Evolutionary conservation across 2,888 invertebrate species (phyloP), one percentile per base, ranked within the genome.

Genomic region (Girardia tigrina): DNA sequence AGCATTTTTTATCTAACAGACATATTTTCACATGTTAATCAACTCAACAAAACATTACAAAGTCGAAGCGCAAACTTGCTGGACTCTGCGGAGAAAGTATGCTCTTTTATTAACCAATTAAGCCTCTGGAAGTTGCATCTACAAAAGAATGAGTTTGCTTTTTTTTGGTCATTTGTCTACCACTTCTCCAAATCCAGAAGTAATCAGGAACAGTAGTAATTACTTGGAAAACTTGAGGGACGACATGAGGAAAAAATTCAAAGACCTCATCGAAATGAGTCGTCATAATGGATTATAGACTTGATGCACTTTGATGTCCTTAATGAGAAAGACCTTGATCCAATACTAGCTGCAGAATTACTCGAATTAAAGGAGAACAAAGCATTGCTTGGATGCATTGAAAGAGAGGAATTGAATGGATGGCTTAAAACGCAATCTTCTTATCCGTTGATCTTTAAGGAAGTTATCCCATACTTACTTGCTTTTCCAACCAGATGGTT

Each of bases 61-160:
- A 23, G 56, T 12, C 4, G n/a, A n/a, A 56, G 23, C 56, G n/a
- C 56, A 8, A 56, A 56, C 56, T 56, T 56, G n/a, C 4, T 56
- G 4, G 56, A 56, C 4, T 12, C 23, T 56, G 4, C 56, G 4
- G 56, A 56, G 56, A 56, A 56, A 56, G n/a, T 56, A 12, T 12
- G 56, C 4, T 56, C n/a, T 56, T 56, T 56, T 56, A 36, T 56
- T 12, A 56, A 56, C n/a, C n/a, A 56, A 56, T 56, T 56, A n/a
- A n/a, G 4, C n/a, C 56, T 56, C n/a, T 56, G 56, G n/a, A 56
- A 56, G 4, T 56, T 56, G 56, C 56, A 56, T 12, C n/a, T 56
- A n/a, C 56, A 56, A 56, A 56, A 56, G 56, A 56, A 56, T 56
- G 56, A 56, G n/a, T 56, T 56, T n/a, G 56, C 56, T 12, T 8